Evolutionary conservation across 2,888 invertebrate genomes (phyloP).

Genomic region (Corbicula japonica): DNA sequence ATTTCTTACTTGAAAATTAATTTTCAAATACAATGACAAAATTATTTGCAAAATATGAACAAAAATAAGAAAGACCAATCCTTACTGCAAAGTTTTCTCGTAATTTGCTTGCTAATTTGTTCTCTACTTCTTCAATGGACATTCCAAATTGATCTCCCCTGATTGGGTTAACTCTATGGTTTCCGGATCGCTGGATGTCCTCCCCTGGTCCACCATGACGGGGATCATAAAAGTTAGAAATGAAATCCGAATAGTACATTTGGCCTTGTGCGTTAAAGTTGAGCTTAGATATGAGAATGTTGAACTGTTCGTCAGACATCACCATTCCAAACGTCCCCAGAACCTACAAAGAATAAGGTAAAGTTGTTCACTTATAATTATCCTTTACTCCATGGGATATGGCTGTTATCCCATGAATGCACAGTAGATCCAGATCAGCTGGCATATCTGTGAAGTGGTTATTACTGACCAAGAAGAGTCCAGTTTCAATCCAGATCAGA

Average conservation of each 20-base stretch:
- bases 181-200: slow-evolving; percentile 76
- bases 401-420: too few relatives aligned
- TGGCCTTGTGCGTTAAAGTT: slow-evolving; percentile 76
- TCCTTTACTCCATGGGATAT: too few relatives aligned
- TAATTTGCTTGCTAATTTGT: slow-evolving; percentile 80
- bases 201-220: slow-evolving; percentile 72
- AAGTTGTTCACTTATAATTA: neutral
- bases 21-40: too few relatives aligned
- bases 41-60: too few relatives aligned
- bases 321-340: slow-evolving; percentile 78
- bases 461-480: too few relatives aligned
- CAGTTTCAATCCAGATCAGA: too few relatives aligned
- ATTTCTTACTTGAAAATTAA: too few relatives aligned
- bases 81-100: slow-evolving; percentile 85
- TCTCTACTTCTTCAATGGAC: slow-evolving; percentile 81
- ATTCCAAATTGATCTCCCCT: slow-evolving; percentile 84
- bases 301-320: slow-evolving; percentile 82
- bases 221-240: slow-evolving; percentile 81
- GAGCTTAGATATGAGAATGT: slow-evolving; percentile 78
- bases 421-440: too few relatives aligned
- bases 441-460: too few relatives aligned
- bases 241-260: slow-evolving; percentile 84
- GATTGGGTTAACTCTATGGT: slow-evolving; percentile 83
- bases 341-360: slow-evolving; percentile 71
- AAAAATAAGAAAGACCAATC: slow-evolving; percentile 12